Conservation (phyloP, 2,888 invertebrate species). For the Heliconius hortense region DNA sequence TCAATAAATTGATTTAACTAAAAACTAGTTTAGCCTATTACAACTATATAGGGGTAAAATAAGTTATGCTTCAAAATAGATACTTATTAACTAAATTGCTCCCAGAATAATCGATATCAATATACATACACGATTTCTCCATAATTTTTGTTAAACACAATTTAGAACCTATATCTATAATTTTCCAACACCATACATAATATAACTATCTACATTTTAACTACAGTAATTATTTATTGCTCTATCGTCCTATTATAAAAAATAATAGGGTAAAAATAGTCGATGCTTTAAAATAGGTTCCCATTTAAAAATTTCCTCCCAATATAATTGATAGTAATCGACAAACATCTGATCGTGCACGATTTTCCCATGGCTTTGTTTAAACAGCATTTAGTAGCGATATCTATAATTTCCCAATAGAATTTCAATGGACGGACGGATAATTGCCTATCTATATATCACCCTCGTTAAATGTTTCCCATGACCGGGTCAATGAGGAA, state of each 20-base stretch:
- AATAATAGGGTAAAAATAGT: slow-evolving; percentile 6
- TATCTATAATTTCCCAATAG: slow-evolving; percentile 60
- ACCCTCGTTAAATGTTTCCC: slow-evolving; percentile 77
- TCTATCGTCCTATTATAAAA: background rate
- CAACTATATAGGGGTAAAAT: no score
- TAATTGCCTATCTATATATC: slow-evolving; percentile 72
- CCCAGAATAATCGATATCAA: no score
- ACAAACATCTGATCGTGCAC: slow-evolving; percentile 12
- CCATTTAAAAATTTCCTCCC: slow-evolving; percentile 20
- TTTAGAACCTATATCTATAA: no score
- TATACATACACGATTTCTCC: no score
- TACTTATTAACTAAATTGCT: no score
- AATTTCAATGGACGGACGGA: slow-evolving; percentile 57
- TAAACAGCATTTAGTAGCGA: slow-evolving; percentile 48
- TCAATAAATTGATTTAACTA: background rate
- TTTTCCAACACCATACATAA: no score
- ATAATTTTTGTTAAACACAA: no score
- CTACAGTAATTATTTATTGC: background rate
- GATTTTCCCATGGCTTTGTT: slow-evolving; percentile 41
- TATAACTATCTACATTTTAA: background rate
- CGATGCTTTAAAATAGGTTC: background rate
- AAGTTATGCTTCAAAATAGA: no score
- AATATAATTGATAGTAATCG: slow-evolving; percentile 21
- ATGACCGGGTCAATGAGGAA: slow-evolving; percentile 55
- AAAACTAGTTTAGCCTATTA: background rate